Conservation (phyloP, 2,797 vertebrate genomes). For the Decapterus maruadsi region DNA sequence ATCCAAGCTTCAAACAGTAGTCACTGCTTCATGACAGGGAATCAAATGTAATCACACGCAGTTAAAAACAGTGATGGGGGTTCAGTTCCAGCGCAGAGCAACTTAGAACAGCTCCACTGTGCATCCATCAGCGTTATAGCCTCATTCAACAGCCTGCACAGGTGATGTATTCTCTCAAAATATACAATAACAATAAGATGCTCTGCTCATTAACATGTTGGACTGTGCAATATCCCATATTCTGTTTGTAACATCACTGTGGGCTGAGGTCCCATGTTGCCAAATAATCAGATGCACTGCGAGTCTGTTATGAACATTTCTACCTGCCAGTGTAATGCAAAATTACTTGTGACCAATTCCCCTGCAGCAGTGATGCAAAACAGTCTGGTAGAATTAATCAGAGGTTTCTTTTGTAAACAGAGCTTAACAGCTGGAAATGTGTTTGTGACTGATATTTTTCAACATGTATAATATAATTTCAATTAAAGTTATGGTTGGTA, state of each 20-base stretch:
- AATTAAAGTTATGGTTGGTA: too few relatives aligned
- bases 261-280: background rate
- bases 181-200: too few relatives aligned
- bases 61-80: background rate
- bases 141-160: background rate
- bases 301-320: background rate
- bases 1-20: background rate
- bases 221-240: background rate
- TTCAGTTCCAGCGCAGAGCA: background rate
- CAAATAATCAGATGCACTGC: background rate
- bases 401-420: background rate
- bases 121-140: slow-evolving; percentile 3
- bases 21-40: background rate
- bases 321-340: background rate
- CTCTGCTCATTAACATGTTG: background rate
- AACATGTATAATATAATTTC: background rate
- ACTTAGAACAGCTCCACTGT: background rate
- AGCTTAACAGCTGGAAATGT: background rate
- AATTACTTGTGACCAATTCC: slow-evolving; percentile 5
- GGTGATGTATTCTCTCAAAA: background rate
- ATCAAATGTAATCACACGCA: background rate
- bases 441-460: background rate
- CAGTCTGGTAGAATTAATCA: background rate
- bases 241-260: background rate
- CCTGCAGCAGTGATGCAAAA: background rate